These are phyloP conservation scores for Apis laboriosa DNA, from an alignment of 1,140 invertebrate genomes.

Conservation along the genomic window DNA sequence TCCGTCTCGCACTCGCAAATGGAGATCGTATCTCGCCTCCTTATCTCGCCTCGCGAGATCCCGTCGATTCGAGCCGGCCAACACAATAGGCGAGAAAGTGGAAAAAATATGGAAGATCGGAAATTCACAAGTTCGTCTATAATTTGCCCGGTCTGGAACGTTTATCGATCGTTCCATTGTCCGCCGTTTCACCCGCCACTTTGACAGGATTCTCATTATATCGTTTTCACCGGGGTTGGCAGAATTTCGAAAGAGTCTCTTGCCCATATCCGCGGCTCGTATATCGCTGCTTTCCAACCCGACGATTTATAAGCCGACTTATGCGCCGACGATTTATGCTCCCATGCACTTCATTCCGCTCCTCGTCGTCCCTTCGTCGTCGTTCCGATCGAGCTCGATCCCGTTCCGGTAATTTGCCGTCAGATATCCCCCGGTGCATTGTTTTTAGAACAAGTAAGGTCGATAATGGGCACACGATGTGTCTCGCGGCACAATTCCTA, in stretches of 20 bases:
- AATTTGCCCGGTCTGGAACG: neutral
- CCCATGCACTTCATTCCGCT: constrained; percentile 17
- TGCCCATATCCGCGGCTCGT: neutral
- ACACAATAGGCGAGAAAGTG: neutral
- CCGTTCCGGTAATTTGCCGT: constrained; percentile 28
- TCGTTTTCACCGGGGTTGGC: constrained; percentile 3
- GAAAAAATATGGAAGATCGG: neutral
- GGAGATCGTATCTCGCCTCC: too few relatives aligned
- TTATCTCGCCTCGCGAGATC: too few relatives aligned
- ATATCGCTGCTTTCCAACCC: too few relatives aligned
- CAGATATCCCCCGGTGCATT: constrained; percentile 10
- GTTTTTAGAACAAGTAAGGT: neutral
- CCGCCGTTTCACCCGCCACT: neutral
- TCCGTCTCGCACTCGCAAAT: too few relatives aligned
- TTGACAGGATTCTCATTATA: constrained; percentile 33
- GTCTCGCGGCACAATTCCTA: neutral
- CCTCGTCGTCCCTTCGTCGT: neutral
- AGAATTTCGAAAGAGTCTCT: constrained; percentile 13
- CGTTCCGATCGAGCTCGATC: constrained; percentile 30
- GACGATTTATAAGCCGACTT: constrained; percentile 25
- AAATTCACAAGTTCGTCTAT: neutral
- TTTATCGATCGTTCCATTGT: constrained; percentile 26
- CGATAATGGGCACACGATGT: neutral
- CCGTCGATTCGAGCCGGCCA: too few relatives aligned
- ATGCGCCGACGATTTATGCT: constrained; percentile 23